phyloP scores from a whole-genome alignment of 2,888 invertebrate species.

The Heteromurus nitidus region DNA sequence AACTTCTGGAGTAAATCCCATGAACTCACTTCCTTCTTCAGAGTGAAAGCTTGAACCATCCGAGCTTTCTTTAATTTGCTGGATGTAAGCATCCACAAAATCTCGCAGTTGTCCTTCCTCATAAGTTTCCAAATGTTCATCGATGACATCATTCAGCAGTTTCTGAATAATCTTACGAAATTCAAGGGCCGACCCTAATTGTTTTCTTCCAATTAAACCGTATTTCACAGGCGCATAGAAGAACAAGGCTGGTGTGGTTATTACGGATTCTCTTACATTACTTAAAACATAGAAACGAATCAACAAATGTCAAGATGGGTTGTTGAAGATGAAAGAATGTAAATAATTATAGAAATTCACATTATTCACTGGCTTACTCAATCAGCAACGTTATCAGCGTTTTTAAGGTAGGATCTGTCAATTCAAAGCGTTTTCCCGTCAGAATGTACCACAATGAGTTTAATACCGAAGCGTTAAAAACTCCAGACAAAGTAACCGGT shows the following conservation, averaged over 20 bases:
- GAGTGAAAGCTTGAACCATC: slow-evolving; percentile 53
- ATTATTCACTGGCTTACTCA: slow-evolving; percentile 60
- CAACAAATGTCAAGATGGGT: too few relatives aligned
- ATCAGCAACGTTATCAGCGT: slow-evolving; percentile 53
- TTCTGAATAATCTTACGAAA: slow-evolving; percentile 36
- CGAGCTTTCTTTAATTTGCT: slow-evolving; percentile 51
- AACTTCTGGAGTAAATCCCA: not conserved
- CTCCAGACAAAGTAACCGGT: slow-evolving; percentile 50
- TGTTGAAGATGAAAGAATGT: not conserved
- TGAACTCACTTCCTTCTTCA: slow-evolving; percentile 66
- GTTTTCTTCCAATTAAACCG: slow-evolving; percentile 27
- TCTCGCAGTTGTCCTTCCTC: slow-evolving; percentile 49
- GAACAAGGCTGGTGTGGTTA: slow-evolving; percentile 49
- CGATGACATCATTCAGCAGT: slow-evolving; percentile 41
- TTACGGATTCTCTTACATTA: not conserved
- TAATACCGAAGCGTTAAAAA: slow-evolving; percentile 69
- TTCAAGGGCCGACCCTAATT: not conserved
- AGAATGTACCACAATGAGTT: slow-evolving; percentile 70
- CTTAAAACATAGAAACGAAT: slow-evolving; percentile 25
- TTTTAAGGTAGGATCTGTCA: slow-evolving; percentile 64
- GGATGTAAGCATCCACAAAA: slow-evolving; percentile 65
- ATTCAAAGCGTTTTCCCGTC: slow-evolving; percentile 66
- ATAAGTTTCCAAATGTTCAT: slow-evolving; percentile 61
- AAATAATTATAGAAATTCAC: not conserved
- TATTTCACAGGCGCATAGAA: slow-evolving; percentile 55